Conservation (phyloP, 2,797 vertebrate genomes). For the Chloroceryle inda region DNA sequence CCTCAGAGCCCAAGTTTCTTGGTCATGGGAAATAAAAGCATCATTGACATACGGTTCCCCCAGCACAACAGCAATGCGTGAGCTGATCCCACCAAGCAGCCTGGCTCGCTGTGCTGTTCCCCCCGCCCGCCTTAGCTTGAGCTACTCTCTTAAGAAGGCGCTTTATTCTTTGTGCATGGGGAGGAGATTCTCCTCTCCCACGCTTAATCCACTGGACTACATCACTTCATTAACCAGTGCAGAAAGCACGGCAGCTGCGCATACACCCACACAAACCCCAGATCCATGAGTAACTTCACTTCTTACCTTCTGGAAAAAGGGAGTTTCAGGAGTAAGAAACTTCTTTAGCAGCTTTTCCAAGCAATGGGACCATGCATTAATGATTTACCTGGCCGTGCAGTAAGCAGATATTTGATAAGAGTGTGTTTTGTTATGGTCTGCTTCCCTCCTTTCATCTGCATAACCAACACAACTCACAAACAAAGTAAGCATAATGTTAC, state of each 20-base stretch:
- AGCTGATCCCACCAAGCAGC: background rate
- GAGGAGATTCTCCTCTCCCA: background rate
- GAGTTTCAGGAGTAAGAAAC: background rate
- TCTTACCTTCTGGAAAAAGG: background rate
- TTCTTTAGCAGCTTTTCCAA: background rate
- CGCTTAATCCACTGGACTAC: background rate
- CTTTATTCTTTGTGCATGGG: background rate
- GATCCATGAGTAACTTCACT: background rate
- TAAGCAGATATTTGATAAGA: background rate
- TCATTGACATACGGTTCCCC: background rate
- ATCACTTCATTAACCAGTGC: background rate
- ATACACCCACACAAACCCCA: background rate
- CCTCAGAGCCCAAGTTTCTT: background rate
- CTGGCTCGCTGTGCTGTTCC: too few species aligned
- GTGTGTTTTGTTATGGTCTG: background rate
- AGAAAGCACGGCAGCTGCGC: background rate
- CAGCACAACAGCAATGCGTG: rapidly evolving
- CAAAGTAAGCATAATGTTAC: background rate
- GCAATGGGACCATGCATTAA: background rate
- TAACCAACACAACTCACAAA: background rate
- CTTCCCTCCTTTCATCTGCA: background rate
- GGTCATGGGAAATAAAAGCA: background rate
- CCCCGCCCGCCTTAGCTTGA: background rate
- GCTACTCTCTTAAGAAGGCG: background rate
- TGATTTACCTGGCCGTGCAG: background rate